These are phyloP conservation scores for Cancer borealis DNA, from an alignment of 2,888 invertebrate genomes.

Conservation along the genomic window DNA sequence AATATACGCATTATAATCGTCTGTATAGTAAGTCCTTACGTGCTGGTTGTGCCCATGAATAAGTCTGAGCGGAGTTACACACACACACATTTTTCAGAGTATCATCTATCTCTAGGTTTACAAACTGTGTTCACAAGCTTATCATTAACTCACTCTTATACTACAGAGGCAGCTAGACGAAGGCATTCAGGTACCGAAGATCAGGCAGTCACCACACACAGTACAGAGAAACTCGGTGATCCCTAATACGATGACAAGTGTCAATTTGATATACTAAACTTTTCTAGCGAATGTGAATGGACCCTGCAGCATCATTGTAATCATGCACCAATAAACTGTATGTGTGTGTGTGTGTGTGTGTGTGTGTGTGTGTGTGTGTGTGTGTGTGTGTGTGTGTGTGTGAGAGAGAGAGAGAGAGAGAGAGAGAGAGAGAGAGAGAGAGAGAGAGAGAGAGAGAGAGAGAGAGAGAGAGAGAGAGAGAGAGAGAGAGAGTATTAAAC, in stretches of 20 bases:
- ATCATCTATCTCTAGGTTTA: not conserved
- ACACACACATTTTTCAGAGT: not conserved
- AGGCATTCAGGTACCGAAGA: not conserved
- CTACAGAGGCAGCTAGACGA: not conserved
- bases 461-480: slow-evolving; percentile 9
- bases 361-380: too few species aligned
- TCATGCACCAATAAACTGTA: not conserved
- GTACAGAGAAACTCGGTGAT: not conserved
- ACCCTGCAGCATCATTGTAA: not conserved
- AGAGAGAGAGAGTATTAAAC: not conserved
- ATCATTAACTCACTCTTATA: not conserved
- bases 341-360: too few species aligned
- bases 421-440: slow-evolving; percentile 44
- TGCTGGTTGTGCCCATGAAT: too few species aligned
- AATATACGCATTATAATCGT: too few species aligned
- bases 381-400: not conserved
- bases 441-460: slow-evolving; percentile 10
- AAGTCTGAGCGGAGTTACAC: too few species aligned
- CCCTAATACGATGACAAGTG: not conserved
- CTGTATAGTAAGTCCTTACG: too few species aligned
- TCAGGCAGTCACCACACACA: not conserved
- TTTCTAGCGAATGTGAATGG: not conserved
- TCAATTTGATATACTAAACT: not conserved
- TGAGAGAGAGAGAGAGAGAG: slow-evolving; percentile 36
- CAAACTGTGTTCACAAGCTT: not conserved